These are phyloP conservation scores for Anastrepha obliqua DNA, from an alignment of 1,140 invertebrate genomes.

Conservation along the genomic window DNA sequence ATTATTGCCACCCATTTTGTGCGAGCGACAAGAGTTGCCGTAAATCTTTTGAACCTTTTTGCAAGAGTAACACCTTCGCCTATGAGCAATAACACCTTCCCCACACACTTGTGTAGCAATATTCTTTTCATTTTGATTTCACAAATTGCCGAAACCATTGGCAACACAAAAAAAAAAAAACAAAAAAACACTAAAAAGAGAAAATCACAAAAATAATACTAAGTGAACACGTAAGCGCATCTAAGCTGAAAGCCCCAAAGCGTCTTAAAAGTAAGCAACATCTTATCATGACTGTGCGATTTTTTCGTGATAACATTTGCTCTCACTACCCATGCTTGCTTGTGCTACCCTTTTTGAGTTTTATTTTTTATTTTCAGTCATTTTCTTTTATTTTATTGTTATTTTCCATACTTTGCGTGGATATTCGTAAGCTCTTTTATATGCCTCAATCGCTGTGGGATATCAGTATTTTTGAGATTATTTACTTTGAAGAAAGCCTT, in stretches of 20 bases:
- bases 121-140: too few species aligned
- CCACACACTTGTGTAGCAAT: too few species aligned
- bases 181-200: too few species aligned
- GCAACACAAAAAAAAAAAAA: too few species aligned
- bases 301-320: not conserved
- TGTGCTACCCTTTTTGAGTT: not conserved
- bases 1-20: too few species aligned
- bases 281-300: constrained; percentile 1
- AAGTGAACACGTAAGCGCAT: not conserved
- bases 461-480: constrained; percentile 8
- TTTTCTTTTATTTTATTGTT: not conserved
- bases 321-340: not conserved
- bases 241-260: not conserved
- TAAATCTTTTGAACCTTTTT: too few species aligned
- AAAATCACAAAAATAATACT: too few species aligned
- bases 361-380: not conserved
- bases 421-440: constrained; percentile 10
- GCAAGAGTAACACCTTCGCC: too few species aligned
- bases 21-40: too few species aligned
- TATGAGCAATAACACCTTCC: too few species aligned
- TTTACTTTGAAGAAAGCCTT: not conserved
- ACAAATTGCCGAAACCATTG: too few species aligned
- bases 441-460: constrained; percentile 4
- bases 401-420: not conserved
- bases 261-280: not conserved